These are phyloP conservation scores for Saxidomus purpurata DNA, from an alignment of 1,140 invertebrate species.

Conservation along the genomic window DNA sequence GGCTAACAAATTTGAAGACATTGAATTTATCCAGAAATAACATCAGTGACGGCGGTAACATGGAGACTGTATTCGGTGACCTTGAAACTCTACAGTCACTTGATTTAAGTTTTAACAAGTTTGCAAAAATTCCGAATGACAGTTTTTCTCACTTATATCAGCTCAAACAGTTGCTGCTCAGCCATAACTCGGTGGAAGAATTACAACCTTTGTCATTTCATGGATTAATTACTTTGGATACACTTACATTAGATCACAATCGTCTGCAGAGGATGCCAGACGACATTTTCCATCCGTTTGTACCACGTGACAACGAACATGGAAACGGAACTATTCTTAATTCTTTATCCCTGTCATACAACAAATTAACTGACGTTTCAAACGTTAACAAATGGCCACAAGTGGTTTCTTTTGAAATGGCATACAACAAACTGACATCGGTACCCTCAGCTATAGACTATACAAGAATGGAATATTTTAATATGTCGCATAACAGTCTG, in stretches of 20 bases:
- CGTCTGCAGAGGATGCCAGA: background rate
- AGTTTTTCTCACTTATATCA: background rate
- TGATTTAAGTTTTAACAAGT: constrained; percentile 22
- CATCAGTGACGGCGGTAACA: background rate
- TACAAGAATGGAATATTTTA: constrained; percentile 35
- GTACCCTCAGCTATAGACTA: constrained; percentile 39
- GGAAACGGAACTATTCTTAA: background rate
- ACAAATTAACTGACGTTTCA: background rate
- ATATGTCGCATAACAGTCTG: constrained; percentile 37
- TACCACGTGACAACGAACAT: background rate
- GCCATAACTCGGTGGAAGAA: background rate
- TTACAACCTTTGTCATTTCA: background rate
- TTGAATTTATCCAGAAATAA: constrained; percentile 24
- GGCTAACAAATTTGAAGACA: background rate
- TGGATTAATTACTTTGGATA: background rate
- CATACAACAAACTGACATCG: background rate
- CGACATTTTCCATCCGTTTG: constrained; percentile 8
- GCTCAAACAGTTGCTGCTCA: background rate
- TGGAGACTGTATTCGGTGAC: background rate
- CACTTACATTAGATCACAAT: constrained; percentile 13
- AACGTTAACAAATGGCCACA: background rate
- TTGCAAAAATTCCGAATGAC: background rate
- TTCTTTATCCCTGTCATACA: constrained; percentile 23
- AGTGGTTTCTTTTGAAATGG: background rate
- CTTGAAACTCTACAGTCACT: background rate